Conservation (phyloP, 2,113 vertebrate species). For the Dipodomys merriami region DNA sequence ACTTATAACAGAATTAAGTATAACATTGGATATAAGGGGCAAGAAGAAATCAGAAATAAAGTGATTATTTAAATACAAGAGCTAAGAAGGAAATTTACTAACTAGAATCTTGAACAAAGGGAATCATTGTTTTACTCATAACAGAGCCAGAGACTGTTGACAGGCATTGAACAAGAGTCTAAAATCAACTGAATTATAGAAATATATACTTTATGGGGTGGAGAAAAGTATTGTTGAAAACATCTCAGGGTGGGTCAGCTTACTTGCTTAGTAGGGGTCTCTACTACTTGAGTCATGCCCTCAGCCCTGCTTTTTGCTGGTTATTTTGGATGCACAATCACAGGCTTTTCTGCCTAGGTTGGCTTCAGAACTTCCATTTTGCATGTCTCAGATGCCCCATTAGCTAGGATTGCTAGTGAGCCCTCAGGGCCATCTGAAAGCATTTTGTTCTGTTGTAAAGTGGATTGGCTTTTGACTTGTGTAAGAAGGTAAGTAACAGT, state of each 20-base stretch:
- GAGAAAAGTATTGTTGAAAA: neutral
- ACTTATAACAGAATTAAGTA: neutral
- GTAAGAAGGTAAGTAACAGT: neutral
- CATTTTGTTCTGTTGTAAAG: neutral
- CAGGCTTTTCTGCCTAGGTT: too few relatives aligned
- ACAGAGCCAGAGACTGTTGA: neutral
- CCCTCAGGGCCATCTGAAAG: neutral
- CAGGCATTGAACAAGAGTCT: neutral
- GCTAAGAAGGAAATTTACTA: conserved; percentile 8
- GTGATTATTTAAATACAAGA: neutral
- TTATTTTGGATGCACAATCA: too few relatives aligned
- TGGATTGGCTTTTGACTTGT: neutral
- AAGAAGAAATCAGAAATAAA: conserved; percentile 37
- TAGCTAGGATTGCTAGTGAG: too few relatives aligned
- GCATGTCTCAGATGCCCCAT: too few relatives aligned
- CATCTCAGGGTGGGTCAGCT: too few relatives aligned
- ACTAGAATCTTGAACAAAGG: neutral
- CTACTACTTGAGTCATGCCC: too few relatives aligned
- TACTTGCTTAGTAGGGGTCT: too few relatives aligned
- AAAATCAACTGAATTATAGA: neutral
- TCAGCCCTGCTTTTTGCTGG: too few relatives aligned
- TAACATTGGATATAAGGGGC: neutral
- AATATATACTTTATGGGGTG: neutral
- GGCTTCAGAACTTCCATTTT: too few relatives aligned
- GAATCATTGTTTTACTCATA: neutral